Conservation (phyloP, 64 coral and sea anemone genomes). For the Actinia tenebrosa region DNA sequence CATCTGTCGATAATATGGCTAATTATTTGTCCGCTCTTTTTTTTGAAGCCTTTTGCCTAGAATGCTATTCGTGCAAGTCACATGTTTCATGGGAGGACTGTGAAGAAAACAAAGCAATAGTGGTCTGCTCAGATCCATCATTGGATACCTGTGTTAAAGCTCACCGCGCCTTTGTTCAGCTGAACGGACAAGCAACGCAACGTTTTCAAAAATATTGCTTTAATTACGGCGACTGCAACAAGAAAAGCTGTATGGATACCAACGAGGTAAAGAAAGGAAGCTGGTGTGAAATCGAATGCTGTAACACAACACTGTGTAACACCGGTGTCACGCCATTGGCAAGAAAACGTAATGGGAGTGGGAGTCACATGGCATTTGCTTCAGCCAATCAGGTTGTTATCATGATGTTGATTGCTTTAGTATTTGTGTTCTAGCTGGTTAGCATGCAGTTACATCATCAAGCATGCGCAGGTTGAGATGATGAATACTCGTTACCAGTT, state of each 20-base stretch:
- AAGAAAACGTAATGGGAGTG: background rate
- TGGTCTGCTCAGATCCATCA: background rate
- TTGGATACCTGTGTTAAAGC: background rate
- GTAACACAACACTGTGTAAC: constrained; percentile 14
- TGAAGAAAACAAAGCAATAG: background rate
- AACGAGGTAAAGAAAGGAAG: background rate
- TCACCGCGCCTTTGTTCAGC: background rate
- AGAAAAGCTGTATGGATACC: background rate
- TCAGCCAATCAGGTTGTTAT: background rate
- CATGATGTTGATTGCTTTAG: background rate
- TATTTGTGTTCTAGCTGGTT: background rate
- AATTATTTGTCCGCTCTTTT: background rate
- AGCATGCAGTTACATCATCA: background rate
- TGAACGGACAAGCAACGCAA: background rate
- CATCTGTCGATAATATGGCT: too few species aligned
- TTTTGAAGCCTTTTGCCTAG: background rate
- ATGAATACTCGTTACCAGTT: background rate
- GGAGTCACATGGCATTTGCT: background rate
- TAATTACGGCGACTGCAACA: background rate
- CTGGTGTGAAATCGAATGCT: constrained; percentile 1
- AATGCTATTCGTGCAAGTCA: background rate
- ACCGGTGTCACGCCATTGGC: background rate
- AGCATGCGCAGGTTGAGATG: background rate
- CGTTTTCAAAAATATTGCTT: background rate
- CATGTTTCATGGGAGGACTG: background rate